Base-by-base conservation (phyloP, 1,140 invertebrate genomes). In the Grapholita molesta region DNA sequence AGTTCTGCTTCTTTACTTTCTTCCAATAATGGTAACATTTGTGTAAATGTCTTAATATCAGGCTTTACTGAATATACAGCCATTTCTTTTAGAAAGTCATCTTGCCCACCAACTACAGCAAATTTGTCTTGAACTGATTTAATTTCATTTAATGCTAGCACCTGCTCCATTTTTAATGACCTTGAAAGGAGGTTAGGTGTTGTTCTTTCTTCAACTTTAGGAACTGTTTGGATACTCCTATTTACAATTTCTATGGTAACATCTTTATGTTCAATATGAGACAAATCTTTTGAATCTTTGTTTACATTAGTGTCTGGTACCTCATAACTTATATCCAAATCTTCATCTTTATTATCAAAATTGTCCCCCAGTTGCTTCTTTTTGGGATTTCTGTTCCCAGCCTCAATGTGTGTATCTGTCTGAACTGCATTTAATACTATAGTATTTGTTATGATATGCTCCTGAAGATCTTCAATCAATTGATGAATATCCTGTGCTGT, bases 41-140 rank as follows among this genome's bases (percentile, higher is more conserved):
- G 94, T 2, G 96, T 96, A 67, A 97, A 94, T 18, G 96, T 97
- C 89, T 96, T 97, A 3, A 96, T 93, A 89, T 97, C 92, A 3
- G 97, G 97, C 30, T 89, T 87, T 0, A 96, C 93, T 18, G 92
- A 89, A 80, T 95, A 90, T 0, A 81, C 73, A 57, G 93, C 82
- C 97, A 99, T 98, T 74, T 94, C 92, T 64, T 93, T 81, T 7
- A 98, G 82, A 77, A 97, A 94, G n/a, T 95, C 95, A 2, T 93
- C 90, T 42, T 94, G 82, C 4, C 97, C 97, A 23, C 98, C 98
- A 65, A 98, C 87, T n/a, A 98, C 84, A 38, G 96, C 87, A 77
- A 99, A 93, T 69, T 95, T 93, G 83, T 96, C 95, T 78, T 94
- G 92, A 15, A 93, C 80, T 38, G 90, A 89, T 21, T 85, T 89